Base-by-base conservation (phyloP, 2,888 invertebrate genomes). In the Molorchus minor region DNA sequence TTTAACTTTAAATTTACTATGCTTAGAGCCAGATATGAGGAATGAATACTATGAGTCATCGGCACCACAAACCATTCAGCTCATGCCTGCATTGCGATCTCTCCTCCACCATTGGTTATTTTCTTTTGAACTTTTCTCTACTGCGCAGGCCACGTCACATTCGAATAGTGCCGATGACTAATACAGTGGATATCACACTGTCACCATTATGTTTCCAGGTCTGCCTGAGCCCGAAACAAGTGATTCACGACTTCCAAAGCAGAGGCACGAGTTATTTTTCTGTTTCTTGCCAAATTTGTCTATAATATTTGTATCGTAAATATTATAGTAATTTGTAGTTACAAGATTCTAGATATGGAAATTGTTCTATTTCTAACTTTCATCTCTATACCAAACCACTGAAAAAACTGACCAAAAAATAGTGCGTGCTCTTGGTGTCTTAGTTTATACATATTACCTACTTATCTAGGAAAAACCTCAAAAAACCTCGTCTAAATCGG, bases 1-100 rank as follows among this genome's bases (percentile, higher is more conserved):
- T 17, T 55, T 55, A 33, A 56, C 56, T 40, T 33, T 35, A 40
- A 30, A 47, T 55, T 41, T 58, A 52, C 41, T 55, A 62, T 55
- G 51, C 55, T 60, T 51, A 43, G 38, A 63, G 55, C 57, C 47
- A 43, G 25, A 59, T 64, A 62, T 58, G 59, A 61, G 58, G 61
- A 67, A 67, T 56, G 69, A 64, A 67, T 69, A n/a, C n/a, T n/a
- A 72, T 73, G 71, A 73, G 70, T 72, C 71, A 71, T 70, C 58
- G 54, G 54, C 67, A 65, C 61, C 65, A 67, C 70, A 73, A 73
- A 72, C 73, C 74, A 75, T 74, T 75, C 72, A 72, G 70, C 73
- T 71, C 72, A 71, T 73, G 73, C 74, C 77, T 75, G 74, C 75
- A 77, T 77, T 75, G 74, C 74, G 71, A 73, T 71, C 68, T 70